Evolutionary conservation across 1,140 invertebrate species (phyloP).

Genomic region (Temnothorax nylanderi): DNA sequence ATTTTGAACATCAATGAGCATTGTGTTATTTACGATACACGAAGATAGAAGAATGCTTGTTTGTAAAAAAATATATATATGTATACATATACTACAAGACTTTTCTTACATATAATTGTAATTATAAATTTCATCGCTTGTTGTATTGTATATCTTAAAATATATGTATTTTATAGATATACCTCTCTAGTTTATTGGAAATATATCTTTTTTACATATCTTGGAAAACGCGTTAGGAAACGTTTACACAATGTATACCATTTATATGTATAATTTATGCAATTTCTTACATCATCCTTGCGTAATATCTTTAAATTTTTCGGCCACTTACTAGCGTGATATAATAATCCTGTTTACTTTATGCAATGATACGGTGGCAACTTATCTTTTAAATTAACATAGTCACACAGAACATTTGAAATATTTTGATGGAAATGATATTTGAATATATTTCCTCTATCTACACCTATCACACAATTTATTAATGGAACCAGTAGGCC

Average conservation of each 20-base stretch:
- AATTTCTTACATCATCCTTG: background rate
- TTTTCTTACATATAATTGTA: background rate
- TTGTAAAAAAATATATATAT: background rate
- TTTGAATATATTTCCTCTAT: background rate
- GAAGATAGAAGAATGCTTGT: background rate
- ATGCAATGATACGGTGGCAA: background rate
- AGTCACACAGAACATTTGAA: background rate
- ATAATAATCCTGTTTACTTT: conserved; percentile 1
- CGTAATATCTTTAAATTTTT: background rate
- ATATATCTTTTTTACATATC: background rate
- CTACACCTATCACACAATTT: background rate
- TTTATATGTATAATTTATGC: background rate
- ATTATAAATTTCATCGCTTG: background rate
- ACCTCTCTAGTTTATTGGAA: background rate
- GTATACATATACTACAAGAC: background rate
- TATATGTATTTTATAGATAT: background rate
- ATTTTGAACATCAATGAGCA: background rate
- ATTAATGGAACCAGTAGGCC: background rate
- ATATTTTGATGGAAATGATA: background rate
- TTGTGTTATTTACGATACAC: background rate
- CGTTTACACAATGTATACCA: background rate
- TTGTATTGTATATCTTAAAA: background rate
- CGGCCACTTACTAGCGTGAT: background rate
- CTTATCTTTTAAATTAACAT: conserved; percentile 14
- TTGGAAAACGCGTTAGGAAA: background rate